Percentiles rank a stretch among this genome's conserved stretches.
Conservation (phyloP, 2,797 vertebrate genomes). For the Spinus pinus region DNA sequence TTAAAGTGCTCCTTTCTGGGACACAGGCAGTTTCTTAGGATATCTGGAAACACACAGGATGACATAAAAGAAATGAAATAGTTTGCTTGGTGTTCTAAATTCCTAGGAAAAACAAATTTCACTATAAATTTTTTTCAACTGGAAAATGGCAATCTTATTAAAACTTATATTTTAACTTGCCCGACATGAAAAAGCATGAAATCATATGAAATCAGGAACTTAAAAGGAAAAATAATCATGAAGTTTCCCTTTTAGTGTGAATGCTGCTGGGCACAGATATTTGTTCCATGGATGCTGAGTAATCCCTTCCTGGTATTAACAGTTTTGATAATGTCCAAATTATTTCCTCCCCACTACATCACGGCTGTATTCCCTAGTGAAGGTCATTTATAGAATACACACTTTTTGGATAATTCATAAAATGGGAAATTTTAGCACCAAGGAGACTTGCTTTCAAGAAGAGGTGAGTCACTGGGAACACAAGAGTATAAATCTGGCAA, state of each 20-base stretch:
- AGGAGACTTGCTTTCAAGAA: constrained; percentile 35
- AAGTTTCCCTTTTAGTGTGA: neutral
- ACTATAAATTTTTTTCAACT: neutral
- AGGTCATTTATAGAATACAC: neutral
- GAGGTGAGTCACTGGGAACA: constrained; percentile 43
- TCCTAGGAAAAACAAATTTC: neutral
- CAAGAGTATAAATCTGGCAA: neutral
- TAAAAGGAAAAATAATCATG: neutral
- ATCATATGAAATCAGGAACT: neutral
- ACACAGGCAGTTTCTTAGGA: neutral
- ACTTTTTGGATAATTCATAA: neutral
- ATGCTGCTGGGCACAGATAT: neutral
- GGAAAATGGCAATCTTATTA: neutral
- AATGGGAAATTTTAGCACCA: constrained; percentile 27
- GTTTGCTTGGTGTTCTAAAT: neutral
- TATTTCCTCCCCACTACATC: neutral
- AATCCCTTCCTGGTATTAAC: constrained; percentile 30
- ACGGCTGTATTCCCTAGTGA: neutral
- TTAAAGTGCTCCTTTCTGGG: neutral
- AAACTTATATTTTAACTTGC: neutral
- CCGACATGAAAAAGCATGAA: neutral
- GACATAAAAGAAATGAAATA: neutral
- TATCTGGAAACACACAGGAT: neutral
- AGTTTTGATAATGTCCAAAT: neutral
- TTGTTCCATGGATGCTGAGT: neutral